Base-by-base conservation (phyloP, 1,140 invertebrate genomes). In the Fopius arisanus region DNA sequence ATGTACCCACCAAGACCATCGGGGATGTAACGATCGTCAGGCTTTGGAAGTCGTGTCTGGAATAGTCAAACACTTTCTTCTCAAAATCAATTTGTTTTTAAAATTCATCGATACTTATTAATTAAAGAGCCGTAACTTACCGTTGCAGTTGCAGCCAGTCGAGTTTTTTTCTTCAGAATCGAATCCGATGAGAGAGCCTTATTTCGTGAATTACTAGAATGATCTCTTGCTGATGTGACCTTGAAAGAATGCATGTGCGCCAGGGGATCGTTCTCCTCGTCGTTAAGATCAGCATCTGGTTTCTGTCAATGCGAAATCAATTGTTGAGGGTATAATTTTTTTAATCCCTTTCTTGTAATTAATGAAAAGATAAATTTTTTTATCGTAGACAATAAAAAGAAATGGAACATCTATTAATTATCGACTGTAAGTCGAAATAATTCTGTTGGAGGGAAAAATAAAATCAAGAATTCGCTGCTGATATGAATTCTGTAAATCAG, bases 1-100 rank as follows among this genome's bases (percentile, higher is more conserved):
- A 82, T 81, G 75, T 85, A 85, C 3, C 85, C 85, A 26, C 84
- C 86, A 31, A 83, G 78, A 65, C 86, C 86, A 76, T 87, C 78
- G 62, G 78, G 86, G 10, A 70, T n/a, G 62, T 33, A 31, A 65
- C 62, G 29, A 16, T 67, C 54, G 75, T 74, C 9, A 70, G 26
- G 31, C 40, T 26, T 62, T n/a, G 14, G 51, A 63, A 26, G 9
- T 19, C 41, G 23, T 40, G 26, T 59, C 77, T 77, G 48, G 54
- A 71, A 31, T 33, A 59, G n/a, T n/a, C n/a, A n/a, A 37, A 37
- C 33, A 37, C 12, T 37, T 37, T 37, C 33, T 6, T 37, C 12
- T 37, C 5, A 6, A 37, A 37, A 37, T 37, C 12, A 37, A 37
- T 37, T 37, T n/a, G 16, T 51, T n/a, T 51, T 51, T 5, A 51